These are phyloP conservation scores for Apamea monoglypha DNA, from an alignment of 2,888 invertebrate genomes.

Conservation along the genomic window DNA sequence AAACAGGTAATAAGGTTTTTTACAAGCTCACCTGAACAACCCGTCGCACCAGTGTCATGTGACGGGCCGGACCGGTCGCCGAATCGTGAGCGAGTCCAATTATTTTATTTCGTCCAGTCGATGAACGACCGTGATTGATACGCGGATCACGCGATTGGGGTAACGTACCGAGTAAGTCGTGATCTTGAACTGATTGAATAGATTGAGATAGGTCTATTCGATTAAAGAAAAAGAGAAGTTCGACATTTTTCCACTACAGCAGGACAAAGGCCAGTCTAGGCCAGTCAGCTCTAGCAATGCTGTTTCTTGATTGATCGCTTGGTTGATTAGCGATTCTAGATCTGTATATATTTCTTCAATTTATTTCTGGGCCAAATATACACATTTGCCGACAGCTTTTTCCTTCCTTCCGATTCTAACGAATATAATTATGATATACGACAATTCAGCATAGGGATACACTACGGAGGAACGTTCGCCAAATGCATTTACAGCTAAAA, in stretches of 20 bases:
- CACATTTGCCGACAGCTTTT: neutral
- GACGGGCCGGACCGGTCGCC: conserved; percentile 29
- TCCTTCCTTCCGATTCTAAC: neutral
- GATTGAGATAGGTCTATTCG: conserved; percentile 6
- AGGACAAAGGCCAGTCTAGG: too few relatives aligned
- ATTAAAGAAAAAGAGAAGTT: conserved; percentile 2
- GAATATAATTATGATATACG: neutral
- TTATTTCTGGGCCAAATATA: neutral
- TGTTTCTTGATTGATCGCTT: neutral
- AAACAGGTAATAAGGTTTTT: conserved; percentile 31
- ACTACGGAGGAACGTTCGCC: neutral
- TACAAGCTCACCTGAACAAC: conserved; percentile 30
- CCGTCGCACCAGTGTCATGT: conserved; percentile 33
- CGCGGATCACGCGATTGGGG: conserved; percentile 11
- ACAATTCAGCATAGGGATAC: neutral
- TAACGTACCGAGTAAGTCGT: conserved; percentile 7
- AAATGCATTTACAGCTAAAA: conserved; percentile 23
- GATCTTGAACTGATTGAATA: conserved; percentile 26
- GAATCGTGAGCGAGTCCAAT: conserved; percentile 41
- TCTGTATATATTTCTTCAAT: neutral
- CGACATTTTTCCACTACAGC: neutral
- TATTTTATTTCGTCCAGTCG: conserved; percentile 37
- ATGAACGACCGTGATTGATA: conserved; percentile 33
- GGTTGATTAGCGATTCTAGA: neutral
- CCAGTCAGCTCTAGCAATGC: neutral